Base-by-base conservation (phyloP, 1,140 invertebrate genomes). In the Drosophila insularis region DNA sequence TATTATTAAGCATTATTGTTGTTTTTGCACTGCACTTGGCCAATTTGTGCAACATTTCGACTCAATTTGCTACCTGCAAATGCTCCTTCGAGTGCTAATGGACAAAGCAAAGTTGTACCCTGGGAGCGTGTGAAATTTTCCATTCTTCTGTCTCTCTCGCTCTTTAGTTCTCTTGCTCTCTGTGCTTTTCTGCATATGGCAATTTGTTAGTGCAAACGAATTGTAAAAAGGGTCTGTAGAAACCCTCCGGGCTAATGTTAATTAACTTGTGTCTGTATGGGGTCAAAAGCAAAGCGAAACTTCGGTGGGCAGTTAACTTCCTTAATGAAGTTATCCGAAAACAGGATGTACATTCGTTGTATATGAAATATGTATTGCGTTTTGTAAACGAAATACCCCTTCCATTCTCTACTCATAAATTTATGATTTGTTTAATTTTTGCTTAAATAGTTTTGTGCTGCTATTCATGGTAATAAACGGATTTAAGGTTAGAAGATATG, bases 51-150 rank as follows among this genome's bases (percentile, higher is more conserved):
- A 23, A 43, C 59, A 61, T 40, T 61, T 61, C 59, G 59, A 61
- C 37, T 43, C 59, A 58, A 58, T 58, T 43, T 61, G 59, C 39
- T 39, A 39, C 39, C 59, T 61, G 35, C 59, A 61, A 61, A 40
- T 61, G 59, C 39, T 61, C 37, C 40, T 63, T 63, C 32, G 17
- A 68, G 74, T 77, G 74, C 73, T 77, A 77, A 77, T 77, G 73
- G 43, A 67, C 66, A 71, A 64, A 39, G 35, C 65, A 21, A 70
- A 65, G 63, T 65, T 77, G 32, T 65, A 43, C 59, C 46, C 37
- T 40, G 73, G 63, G 66, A 76, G 73, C 74, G 74, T 77, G 74
- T 77, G 74, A 77, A 77, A 60, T 76, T 50, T 76, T 65, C 69
- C 21, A 61, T 72, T 64, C 62, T 59, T 39, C 43, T 31, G 60